Conservation (phyloP, 1,140 invertebrate species). For the Papilio polytes region DNA sequence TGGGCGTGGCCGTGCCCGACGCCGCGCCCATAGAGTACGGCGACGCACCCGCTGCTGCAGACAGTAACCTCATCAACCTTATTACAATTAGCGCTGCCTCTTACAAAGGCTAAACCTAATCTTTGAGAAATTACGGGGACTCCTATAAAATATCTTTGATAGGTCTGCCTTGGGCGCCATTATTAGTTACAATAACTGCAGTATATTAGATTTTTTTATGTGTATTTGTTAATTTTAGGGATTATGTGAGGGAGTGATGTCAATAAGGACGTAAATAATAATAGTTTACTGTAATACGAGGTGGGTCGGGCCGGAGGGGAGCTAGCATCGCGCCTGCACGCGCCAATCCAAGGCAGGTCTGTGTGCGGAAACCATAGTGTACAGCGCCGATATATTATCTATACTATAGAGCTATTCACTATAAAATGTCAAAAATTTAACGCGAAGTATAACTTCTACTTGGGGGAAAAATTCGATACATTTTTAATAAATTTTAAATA, state of each 20-base stretch:
- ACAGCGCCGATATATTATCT: constrained; percentile 34
- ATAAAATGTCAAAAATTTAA: not conserved
- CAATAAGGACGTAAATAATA: constrained; percentile 42
- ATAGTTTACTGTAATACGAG: constrained; percentile 67
- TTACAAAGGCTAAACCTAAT: not conserved
- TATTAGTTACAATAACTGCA: not conserved
- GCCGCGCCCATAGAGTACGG: constrained; percentile 95
- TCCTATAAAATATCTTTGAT: not conserved
- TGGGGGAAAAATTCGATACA: not conserved
- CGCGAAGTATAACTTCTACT: not conserved
- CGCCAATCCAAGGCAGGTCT: constrained; percentile 73
- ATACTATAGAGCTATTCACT: not conserved
- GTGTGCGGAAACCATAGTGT: constrained; percentile 62
- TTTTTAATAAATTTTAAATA: not conserved
- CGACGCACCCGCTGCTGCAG: constrained; percentile 89
- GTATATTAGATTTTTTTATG: not conserved
- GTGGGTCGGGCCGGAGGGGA: constrained; percentile 66
- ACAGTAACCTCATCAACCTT: constrained; percentile 39
- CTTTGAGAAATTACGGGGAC: not conserved
- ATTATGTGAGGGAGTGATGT: not conserved
- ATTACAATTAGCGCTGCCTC: not conserved
- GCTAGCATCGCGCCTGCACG: constrained; percentile 67
- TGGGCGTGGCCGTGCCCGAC: constrained; percentile 94
- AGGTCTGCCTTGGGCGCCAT: not conserved
- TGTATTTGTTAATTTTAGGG: not conserved